phyloP scores from a whole-genome alignment of 2,797 vertebrate species.

The Enteromius unitaeniatus region DNA sequence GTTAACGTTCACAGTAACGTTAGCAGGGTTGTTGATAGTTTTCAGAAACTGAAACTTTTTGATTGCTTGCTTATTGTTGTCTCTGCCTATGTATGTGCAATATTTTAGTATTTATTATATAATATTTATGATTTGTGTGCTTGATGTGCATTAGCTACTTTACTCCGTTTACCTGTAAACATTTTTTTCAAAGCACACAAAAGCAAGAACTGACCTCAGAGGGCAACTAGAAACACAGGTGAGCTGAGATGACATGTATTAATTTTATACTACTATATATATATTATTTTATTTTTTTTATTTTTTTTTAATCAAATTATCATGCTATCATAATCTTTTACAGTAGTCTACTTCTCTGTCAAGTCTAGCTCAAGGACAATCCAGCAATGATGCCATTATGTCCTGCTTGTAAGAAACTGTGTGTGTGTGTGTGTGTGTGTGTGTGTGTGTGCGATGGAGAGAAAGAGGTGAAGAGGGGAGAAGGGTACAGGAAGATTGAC shows the following conservation, averaged over 20 bases:
- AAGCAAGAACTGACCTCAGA: not conserved
- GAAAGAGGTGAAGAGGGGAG: conserved; percentile 7
- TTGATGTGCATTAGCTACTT: not conserved
- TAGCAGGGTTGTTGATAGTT: not conserved
- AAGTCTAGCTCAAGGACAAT: not conserved
- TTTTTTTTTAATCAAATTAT: not conserved
- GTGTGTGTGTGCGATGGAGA: not conserved
- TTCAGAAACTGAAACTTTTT: not conserved
- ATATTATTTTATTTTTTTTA: not conserved
- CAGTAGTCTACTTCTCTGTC: not conserved
- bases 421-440: conserved; percentile 15
- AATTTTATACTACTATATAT: not conserved
- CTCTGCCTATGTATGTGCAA: not conserved
- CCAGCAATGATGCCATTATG: not conserved
- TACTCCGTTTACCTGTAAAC: not conserved
- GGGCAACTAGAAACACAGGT: not conserved
- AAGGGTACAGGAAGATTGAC: conserved; percentile 28
- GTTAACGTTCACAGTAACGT: too few relatives aligned
- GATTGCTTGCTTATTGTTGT: not conserved
- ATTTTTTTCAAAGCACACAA: not conserved
- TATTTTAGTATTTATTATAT: not conserved
- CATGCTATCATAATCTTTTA: not conserved
- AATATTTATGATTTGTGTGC: not conserved
- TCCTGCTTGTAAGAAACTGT: not conserved
- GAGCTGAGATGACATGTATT: not conserved